A percentile compares a stretch with the other conserved stretches of the same genome.
Conservation (phyloP, 2,888 invertebrate genomes). For the Agonopterix arenella region DNA sequence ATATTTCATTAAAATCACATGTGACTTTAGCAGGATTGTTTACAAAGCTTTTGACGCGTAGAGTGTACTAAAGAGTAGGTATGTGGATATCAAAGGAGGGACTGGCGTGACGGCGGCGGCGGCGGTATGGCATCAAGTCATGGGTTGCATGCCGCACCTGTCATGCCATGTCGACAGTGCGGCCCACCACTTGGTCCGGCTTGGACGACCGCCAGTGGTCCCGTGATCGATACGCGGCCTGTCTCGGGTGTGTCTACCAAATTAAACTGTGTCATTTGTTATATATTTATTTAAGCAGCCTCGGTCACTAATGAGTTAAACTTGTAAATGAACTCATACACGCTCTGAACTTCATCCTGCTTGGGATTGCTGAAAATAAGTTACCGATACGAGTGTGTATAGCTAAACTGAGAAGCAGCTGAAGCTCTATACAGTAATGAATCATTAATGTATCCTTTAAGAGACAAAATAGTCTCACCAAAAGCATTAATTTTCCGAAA, state of each 20-base stretch:
- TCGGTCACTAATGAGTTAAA: conserved; percentile 54
- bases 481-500: conserved; percentile 12
- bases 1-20: conserved; percentile 21
- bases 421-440: conserved; percentile 1
- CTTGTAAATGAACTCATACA: conserved; percentile 29
- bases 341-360: conserved; percentile 13
- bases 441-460: conserved; percentile 3
- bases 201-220: conserved; percentile 66
- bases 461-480: conserved; percentile 7
- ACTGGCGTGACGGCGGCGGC: conserved; percentile 38
- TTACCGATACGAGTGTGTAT: background rate
- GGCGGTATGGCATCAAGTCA: conserved; percentile 41
- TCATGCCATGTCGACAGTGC: conserved; percentile 62
- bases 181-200: conserved; percentile 68
- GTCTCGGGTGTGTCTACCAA: conserved; percentile 72
- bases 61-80: conserved; percentile 13
- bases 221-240: conserved; percentile 65
- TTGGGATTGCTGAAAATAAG: background rate
- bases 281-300: conserved; percentile 62
- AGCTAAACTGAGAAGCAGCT: background rate
- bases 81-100: conserved; percentile 43
- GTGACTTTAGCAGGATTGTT: conserved; percentile 24
- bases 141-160: conserved; percentile 74
- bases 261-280: conserved; percentile 74
- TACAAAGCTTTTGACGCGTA: conserved; percentile 27